A percentile compares a stretch with the other conserved stretches of the same genome.
phyloP scores from a whole-genome alignment of 2,113 vertebrate genomes.

The Manacus vitellinus region DNA sequence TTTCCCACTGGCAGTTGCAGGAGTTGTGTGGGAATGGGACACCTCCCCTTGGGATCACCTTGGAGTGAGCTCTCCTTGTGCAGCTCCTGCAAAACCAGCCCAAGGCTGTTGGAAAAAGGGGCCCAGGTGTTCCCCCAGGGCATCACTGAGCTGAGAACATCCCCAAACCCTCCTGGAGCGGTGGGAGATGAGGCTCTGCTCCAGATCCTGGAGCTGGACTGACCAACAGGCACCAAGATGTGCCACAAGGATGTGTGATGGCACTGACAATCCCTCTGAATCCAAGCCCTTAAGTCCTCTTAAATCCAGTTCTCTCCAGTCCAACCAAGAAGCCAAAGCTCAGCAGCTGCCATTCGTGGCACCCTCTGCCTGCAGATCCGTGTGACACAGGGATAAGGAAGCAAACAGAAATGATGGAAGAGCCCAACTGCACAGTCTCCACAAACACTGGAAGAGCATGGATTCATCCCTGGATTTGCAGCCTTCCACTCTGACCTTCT shows the following conservation, averaged over 20 bases:
- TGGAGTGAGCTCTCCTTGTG: neutral
- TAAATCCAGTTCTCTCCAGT: neutral
- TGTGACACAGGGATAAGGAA: neutral
- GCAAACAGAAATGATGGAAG: neutral
- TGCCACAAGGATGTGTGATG: neutral
- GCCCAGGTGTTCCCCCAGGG: no score
- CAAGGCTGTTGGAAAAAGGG: neutral
- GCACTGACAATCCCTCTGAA: neutral
- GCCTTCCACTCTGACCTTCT: neutral
- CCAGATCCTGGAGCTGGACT: neutral
- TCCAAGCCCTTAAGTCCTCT: neutral
- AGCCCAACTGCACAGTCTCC: neutral
- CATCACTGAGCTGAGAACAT: neutral
- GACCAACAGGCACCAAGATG: neutral
- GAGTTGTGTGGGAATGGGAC: neutral
- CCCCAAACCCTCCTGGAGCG: neutral
- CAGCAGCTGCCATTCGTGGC: neutral
- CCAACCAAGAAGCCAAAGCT: neutral
- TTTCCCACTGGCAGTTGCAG: neutral
- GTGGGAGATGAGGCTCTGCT: neutral
- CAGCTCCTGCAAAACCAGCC: neutral
- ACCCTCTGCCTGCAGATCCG: neutral
- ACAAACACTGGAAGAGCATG: neutral
- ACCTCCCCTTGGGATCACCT: fast-evolving
- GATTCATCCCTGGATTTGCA: neutral